Conservation (phyloP, 1,140 invertebrate genomes). For the Drosophila trapezifrons region DNA sequence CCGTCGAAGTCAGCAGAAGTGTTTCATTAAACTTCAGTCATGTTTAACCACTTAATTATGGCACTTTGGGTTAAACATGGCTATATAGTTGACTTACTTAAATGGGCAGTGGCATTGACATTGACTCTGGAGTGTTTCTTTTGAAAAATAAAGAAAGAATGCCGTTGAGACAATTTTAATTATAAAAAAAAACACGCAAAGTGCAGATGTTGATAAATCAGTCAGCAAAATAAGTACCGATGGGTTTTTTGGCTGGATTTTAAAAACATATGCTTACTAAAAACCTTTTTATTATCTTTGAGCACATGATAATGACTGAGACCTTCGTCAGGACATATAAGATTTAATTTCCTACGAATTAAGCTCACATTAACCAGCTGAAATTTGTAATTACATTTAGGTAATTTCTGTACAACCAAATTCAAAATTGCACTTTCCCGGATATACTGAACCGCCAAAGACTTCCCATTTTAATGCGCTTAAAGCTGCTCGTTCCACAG, state of each 20-base stretch:
- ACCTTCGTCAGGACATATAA: background rate
- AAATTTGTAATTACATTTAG: constrained; percentile 1
- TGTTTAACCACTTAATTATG: constrained; percentile 52
- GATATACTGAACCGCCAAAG: constrained; percentile 7
- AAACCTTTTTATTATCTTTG: too few species aligned
- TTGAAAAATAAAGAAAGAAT: background rate
- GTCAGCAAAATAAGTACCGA: too few species aligned
- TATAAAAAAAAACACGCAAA: too few species aligned
- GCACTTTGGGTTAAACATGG: constrained; percentile 31
- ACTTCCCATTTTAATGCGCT: constrained; percentile 64
- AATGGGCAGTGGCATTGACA: constrained; percentile 3
- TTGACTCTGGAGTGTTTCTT: background rate
- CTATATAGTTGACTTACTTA: constrained; percentile 1
- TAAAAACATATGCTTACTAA: too few species aligned
- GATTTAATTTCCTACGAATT: background rate
- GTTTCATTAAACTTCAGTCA: constrained; percentile 38
- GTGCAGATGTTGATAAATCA: too few species aligned
- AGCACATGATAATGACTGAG: background rate
- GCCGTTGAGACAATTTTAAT: too few species aligned
- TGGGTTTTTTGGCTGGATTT: too few species aligned
- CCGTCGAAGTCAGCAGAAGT: constrained; percentile 51
- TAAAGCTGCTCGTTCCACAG: constrained; percentile 37
- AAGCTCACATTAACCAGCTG: background rate
- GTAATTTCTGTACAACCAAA: constrained; percentile 15
- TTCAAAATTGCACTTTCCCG: constrained; percentile 48